These are phyloP conservation scores for Rhabdophis nuchalis DNA, from an alignment of 2,797 vertebrate genomes.

Conservation along the genomic window DNA sequence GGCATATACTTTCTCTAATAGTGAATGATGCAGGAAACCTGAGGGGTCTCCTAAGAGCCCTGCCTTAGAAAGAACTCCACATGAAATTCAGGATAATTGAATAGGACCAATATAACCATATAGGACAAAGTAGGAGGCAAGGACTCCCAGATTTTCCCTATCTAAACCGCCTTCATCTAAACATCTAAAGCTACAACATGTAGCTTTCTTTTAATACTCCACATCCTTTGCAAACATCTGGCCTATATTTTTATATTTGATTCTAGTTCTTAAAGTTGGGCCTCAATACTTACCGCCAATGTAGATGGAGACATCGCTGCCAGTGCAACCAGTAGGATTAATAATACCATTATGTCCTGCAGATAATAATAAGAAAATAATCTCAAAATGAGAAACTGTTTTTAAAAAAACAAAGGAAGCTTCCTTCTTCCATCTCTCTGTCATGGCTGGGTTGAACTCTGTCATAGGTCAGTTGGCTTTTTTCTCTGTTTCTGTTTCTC, in stretches of 20 bases:
- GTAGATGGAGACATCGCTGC: slow-evolving; percentile 28
- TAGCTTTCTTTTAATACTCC: background rate
- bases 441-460: background rate
- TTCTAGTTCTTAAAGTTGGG: background rate
- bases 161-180: background rate
- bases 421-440: background rate
- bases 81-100: background rate
- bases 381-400: background rate
- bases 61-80: background rate
- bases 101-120: background rate
- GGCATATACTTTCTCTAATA: background rate
- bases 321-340: slow-evolving; percentile 54
- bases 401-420: background rate
- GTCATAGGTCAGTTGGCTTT: background rate
- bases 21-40: background rate
- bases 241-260: background rate
- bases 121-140: background rate
- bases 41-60: background rate
- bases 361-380: slow-evolving; percentile 24
- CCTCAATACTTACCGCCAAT: slow-evolving; percentile 62
- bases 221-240: slow-evolving; percentile 4
- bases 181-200: no score
- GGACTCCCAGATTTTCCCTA: background rate
- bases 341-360: slow-evolving; percentile 60
- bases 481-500: background rate